Evolutionary conservation across 2,113 vertebrate genomes (phyloP).

Genomic region (Typhlomys cinereus): DNA sequence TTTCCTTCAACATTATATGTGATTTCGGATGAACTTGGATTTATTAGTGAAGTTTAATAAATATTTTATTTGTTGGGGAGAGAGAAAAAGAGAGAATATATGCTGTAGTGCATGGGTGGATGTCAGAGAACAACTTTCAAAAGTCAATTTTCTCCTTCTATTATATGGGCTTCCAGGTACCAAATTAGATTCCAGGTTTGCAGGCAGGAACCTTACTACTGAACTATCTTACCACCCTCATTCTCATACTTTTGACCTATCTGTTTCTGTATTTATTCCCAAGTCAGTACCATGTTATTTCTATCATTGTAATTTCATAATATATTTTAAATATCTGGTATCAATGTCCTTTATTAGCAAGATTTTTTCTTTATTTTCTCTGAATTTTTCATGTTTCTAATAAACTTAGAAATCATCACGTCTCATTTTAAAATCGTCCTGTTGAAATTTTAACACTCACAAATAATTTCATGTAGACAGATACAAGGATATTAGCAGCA

Average conservation of each 20-base stretch:
- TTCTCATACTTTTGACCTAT: background rate
- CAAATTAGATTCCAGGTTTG: too few relatives aligned
- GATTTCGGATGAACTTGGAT: background rate
- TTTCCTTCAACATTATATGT: background rate
- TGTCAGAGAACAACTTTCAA: too few relatives aligned
- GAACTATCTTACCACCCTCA: too few relatives aligned
- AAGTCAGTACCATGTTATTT: background rate
- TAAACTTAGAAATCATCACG: background rate
- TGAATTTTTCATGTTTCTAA: background rate
- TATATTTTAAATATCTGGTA: background rate
- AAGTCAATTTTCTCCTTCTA: too few relatives aligned
- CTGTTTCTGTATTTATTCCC: background rate
- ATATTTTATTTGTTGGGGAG: too few relatives aligned
- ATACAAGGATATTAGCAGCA: background rate
- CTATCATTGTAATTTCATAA: background rate
- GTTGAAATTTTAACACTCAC: background rate
- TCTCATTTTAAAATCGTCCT: constrained; percentile 4
- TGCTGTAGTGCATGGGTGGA: too few relatives aligned
- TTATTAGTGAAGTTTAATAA: too few relatives aligned
- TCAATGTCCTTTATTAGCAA: too few relatives aligned
- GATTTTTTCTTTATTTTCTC: background rate
- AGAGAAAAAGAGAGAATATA: too few relatives aligned
- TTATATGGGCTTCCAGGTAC: too few relatives aligned
- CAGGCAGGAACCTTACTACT: too few relatives aligned
- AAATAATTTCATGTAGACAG: background rate